A percentile compares a stretch with the other conserved stretches of the same genome.
Evolutionary conservation across 2,797 vertebrate genomes (phyloP).

Genomic region (Neosilurus hyrtlii): DNA sequence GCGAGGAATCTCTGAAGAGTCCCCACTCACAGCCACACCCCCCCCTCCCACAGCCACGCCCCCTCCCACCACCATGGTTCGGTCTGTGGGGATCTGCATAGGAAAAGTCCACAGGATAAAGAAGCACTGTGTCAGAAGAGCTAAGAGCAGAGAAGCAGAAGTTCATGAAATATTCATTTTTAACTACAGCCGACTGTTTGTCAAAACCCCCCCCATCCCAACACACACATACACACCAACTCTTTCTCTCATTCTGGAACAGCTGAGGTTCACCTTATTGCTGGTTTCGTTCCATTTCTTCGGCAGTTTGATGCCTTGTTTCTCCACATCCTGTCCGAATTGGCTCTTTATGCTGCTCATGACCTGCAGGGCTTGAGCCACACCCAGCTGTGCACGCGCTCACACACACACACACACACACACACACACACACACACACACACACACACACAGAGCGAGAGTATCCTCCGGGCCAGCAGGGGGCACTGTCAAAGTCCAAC

Average conservation of each 20-base stretch:
- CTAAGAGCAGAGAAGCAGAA: neutral
- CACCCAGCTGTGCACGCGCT: constrained; percentile 10
- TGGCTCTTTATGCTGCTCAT: constrained; percentile 61
- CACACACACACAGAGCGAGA: neutral
- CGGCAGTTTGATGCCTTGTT: constrained; percentile 57
- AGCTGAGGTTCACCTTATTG: constrained; percentile 47
- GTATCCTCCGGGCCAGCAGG: constrained; percentile 45
- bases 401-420: constrained; percentile 10
- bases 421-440: neutral
- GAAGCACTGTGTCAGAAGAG: neutral
- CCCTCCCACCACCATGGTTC: constrained; percentile 54
- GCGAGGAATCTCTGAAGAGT: constrained; percentile 3
- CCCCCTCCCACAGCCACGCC: constrained; percentile 16
- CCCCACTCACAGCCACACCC: constrained; percentile 14
- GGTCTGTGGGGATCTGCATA: constrained; percentile 57
- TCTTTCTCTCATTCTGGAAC: neutral
- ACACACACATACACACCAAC: too few species aligned
- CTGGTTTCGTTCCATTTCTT: constrained; percentile 54
- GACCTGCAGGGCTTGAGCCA: constrained; percentile 47
- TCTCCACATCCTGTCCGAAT: constrained; percentile 60
- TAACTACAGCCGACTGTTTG: neutral
- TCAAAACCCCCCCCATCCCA: too few species aligned
- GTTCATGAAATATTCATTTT: neutral
- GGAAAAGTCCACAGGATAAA: neutral
- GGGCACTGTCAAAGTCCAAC: constrained; percentile 19